Percentiles rank a stretch among this genome's conserved stretches.
Conservation (phyloP, 35 echinoderm and acorn worm genomes). For the Anneissia japonica region DNA sequence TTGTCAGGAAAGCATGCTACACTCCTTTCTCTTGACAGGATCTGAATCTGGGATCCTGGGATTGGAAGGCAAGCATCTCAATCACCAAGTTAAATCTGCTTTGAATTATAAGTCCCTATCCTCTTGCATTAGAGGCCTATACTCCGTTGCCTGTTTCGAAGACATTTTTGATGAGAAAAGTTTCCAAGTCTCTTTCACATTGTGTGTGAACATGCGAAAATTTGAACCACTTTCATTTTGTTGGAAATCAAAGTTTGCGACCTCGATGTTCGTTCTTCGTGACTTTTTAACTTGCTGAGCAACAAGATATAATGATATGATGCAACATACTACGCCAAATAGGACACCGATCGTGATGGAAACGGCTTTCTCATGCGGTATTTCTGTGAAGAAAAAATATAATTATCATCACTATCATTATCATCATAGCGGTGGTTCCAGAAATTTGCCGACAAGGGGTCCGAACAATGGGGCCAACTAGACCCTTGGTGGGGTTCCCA, state of each 20-base stretch:
- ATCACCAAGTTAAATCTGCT: no score
- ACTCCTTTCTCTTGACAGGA: no score
- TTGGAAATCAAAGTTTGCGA: constrained; percentile 84
- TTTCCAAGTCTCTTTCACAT: neutral
- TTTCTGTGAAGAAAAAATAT: constrained; percentile 14
- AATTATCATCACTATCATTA: no score
- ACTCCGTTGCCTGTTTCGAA: neutral
- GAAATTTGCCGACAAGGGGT: no score
- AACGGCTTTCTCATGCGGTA: neutral
- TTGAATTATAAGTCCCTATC: no score
- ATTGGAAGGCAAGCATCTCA: no score
- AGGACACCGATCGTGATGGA: constrained; percentile 8
- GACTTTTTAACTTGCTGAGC: constrained; percentile 33
- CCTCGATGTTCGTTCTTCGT: constrained; percentile 46
- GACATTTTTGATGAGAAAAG: neutral
- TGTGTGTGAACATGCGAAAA: neutral
- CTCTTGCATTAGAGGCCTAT: constrained; percentile 3
- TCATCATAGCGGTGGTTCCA: no score
- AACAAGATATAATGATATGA: constrained; percentile 33
- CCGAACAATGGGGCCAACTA: no score
- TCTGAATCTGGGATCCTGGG: no score
- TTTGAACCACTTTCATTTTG: neutral
- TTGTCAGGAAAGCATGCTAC: no score
- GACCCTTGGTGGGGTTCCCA: no score
- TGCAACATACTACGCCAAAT: constrained; percentile 31